Evolutionary conservation across 2,888 invertebrate species (phyloP), one percentile per base, ranked within the genome.

Genomic region (Tetranychus truncatus): DNA sequence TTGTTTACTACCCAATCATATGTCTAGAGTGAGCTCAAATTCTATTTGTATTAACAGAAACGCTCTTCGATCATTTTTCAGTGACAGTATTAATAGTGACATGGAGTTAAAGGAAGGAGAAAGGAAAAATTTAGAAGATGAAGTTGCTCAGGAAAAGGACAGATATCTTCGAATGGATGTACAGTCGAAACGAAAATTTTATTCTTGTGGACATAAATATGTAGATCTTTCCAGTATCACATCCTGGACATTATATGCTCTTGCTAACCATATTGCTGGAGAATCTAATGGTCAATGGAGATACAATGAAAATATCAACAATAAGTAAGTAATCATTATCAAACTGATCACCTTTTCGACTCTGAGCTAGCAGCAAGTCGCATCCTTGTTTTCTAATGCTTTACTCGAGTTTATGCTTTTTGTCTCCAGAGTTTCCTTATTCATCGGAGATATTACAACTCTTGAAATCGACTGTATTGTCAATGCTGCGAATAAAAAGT

Each of bases 381-480:
- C 66, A 66, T 9, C 20, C 34, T 34, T 34, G 20, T 69, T 4
- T 20, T 24, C 2, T 11, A 69, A 11, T 69, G 11, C 6, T 24
- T 69, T 20, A 11, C 20, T 21, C 1, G 7, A 7, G 6, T 67
- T n/a, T 18, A 67, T 24, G 6, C 6, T 20, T 66, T 66, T 5
- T 6, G 66, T 45, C 45, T 34, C 8, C 9, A 83, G 82, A 77
- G 79, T 85, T 1, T 82, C 83, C 1, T 46, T 81, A 3, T 90
- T 87, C 84, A 84, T 84, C 81, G 92, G 92, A 1, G 92, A 93
- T 81, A 92, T 95, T 44, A 93, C 92, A 0, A 85, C 86, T 74
- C 84, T 95, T 72, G 90, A 91, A 85, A 86, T 93, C 76, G 92
- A 92, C 84, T 90, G 89, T 0, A 91, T 94, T 79, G 92, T 92